These are phyloP conservation scores for Chloroceryle inda DNA, from an alignment of 2,797 vertebrate species.

Conservation along the genomic window DNA sequence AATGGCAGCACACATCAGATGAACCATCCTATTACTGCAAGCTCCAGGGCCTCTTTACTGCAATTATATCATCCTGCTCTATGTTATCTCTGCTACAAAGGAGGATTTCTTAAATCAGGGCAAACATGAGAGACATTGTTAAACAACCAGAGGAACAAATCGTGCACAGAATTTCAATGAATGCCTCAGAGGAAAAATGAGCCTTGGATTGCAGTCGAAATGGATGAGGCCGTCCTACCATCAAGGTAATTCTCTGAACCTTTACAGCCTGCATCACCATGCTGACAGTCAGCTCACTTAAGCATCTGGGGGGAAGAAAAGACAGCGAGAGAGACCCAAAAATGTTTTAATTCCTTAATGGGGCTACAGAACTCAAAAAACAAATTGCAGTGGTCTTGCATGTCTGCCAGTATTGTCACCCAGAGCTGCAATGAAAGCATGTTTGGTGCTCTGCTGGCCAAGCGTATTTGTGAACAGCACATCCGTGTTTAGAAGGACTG, in stretches of 20 bases:
- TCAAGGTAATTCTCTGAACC: constrained; percentile 74
- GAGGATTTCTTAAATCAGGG: constrained; percentile 70
- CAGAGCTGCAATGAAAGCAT: neutral
- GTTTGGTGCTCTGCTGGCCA: neutral
- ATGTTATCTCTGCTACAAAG: constrained; percentile 77
- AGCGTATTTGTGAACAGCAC: neutral
- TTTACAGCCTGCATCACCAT: constrained; percentile 41
- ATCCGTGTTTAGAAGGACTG: neutral
- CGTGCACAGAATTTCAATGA: constrained; percentile 77
- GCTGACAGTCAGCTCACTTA: constrained; percentile 59
- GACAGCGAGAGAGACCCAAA: neutral
- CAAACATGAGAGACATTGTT: constrained; percentile 82
- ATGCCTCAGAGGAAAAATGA: constrained; percentile 62
- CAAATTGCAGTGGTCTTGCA: neutral
- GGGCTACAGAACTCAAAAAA: constrained; percentile 20
- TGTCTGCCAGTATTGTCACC: neutral
- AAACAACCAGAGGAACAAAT: constrained; percentile 77
- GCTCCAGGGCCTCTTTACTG: constrained; percentile 77
- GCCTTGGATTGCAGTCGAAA: constrained; percentile 68
- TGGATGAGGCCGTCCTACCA: constrained; percentile 67
- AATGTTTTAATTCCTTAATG: constrained; percentile 62
- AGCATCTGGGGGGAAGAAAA: constrained; percentile 41
- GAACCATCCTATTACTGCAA: constrained; percentile 74
- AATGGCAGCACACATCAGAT: constrained; percentile 75
- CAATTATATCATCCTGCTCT: constrained; percentile 78